Conservation (phyloP, 2,113 vertebrate genomes). For the Hippopotamus amphibius region DNA sequence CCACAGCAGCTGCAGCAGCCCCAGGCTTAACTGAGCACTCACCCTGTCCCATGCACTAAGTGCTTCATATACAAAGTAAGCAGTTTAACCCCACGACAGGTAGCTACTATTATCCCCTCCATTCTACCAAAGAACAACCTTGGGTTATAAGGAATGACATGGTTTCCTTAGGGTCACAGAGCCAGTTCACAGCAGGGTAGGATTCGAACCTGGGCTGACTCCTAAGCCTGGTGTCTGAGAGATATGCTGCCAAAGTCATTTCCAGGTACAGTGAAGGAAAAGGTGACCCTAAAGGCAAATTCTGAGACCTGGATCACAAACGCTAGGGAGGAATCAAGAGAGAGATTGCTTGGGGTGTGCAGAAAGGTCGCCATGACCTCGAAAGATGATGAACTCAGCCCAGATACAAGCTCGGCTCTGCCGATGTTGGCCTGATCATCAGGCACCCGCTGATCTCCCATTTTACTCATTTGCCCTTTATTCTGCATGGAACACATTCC, state of each 20-base stretch:
- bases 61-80: background rate
- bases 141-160: background rate
- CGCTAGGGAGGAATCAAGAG: background rate
- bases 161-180: background rate
- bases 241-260: background rate
- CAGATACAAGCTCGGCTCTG: background rate
- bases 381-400: background rate
- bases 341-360: no score
- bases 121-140: background rate
- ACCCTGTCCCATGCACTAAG: background rate
- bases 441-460: background rate
- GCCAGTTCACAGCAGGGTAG: background rate
- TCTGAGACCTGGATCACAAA: background rate
- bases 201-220: background rate
- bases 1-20: background rate
- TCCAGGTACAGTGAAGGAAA: slow-evolving; percentile 30
- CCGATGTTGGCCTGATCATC: no score
- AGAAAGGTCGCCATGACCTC: background rate
- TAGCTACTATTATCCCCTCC: background rate
- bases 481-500: slow-evolving; percentile 42
- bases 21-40: background rate
- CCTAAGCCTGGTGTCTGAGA: background rate
- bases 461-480: background rate
- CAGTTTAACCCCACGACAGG: background rate
- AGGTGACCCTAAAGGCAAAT: background rate